Conservation (phyloP, 2,113 vertebrate species). For the Colius striatus region DNA sequence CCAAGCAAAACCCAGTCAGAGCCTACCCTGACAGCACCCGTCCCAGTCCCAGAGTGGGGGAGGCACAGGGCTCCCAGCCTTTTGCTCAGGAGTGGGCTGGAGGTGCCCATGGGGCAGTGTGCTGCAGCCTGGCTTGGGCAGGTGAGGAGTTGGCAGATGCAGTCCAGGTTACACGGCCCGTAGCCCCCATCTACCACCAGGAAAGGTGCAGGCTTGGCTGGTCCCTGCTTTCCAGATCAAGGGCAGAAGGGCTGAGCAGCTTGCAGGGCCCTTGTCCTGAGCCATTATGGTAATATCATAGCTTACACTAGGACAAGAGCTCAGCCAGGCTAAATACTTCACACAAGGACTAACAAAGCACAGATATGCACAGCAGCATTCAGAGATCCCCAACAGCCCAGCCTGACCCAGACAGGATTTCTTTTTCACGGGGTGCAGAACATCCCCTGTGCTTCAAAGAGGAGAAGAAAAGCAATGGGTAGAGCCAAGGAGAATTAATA, state of each 20-base stretch:
- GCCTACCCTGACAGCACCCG: neutral
- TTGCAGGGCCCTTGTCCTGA: neutral
- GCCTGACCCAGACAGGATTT: neutral
- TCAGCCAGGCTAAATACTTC: slow-evolving; percentile 35
- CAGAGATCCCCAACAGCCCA: neutral
- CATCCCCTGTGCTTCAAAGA: neutral
- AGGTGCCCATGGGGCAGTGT: accelerated
- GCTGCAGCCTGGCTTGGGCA: accelerated
- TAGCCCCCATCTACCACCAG: accelerated
- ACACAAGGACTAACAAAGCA: neutral
- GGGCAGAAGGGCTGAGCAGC: neutral
- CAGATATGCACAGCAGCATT: neutral
- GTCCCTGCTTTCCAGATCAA: neutral
- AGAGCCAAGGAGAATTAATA: neutral
- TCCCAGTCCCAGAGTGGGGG: accelerated
- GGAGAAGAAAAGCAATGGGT: neutral
- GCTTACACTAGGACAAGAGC: neutral
- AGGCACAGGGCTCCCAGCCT: neutral
- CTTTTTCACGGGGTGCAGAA: neutral
- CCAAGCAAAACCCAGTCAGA: neutral
- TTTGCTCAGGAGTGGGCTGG: neutral
- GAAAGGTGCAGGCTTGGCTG: accelerated
- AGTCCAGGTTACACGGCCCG: accelerated
- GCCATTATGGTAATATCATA: slow-evolving; percentile 47
- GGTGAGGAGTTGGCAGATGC: neutral